A percentile compares a stretch with the other conserved stretches of the same genome.
Evolutionary conservation across 2,113 vertebrate genomes (phyloP).

Genomic region (Rhinolophus sinicus): DNA sequence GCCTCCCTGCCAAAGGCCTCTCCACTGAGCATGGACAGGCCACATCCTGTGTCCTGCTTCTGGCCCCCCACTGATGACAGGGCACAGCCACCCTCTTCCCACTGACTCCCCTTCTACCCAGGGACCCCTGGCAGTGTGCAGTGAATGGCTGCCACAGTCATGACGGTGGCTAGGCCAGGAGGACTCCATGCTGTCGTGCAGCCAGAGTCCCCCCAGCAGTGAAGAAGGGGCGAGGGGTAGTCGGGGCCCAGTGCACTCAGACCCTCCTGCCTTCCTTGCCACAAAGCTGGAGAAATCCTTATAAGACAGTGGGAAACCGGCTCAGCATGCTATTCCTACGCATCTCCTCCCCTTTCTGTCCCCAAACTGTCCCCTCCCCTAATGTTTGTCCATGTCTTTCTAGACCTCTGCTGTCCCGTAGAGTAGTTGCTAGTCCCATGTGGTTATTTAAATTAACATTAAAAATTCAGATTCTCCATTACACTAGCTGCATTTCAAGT

Average conservation of each 20-base stretch:
- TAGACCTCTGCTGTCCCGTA: neutral
- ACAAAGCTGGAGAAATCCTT: neutral
- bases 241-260: fast-evolving
- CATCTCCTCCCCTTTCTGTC: neutral
- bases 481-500: neutral
- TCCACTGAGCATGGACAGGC: neutral
- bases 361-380: neutral
- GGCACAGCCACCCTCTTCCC: neutral
- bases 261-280: fast-evolving
- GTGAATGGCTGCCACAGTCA: neutral
- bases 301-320: neutral
- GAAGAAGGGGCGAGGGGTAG: neutral
- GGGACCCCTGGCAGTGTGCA: neutral
- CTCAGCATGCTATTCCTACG: neutral
- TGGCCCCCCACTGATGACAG: neutral
- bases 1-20: neutral
- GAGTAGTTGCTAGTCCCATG: neutral
- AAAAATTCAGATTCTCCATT: neutral
- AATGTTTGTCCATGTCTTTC: neutral
- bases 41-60: neutral
- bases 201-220: neutral
- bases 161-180: neutral
- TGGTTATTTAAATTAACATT: neutral
- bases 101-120: neutral
- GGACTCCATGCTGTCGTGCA: neutral